Percentiles rank a stretch among this genome's conserved stretches.
Conservation (phyloP, 2,113 vertebrate genomes). For the Cololabis saira region DNA sequence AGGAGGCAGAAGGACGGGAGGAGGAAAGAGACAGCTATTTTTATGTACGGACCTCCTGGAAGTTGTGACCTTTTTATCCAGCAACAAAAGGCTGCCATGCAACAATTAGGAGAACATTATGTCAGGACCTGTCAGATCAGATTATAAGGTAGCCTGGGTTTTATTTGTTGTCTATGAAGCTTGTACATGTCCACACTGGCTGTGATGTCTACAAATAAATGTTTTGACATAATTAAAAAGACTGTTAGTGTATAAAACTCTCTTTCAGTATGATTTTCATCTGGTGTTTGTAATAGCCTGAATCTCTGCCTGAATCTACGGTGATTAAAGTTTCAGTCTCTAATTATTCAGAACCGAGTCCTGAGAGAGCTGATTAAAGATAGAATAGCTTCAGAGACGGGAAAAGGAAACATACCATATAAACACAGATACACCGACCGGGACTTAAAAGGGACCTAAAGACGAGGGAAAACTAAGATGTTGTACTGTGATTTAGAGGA, state of each 20-base stretch:
- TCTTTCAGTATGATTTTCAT: slow-evolving; percentile 4
- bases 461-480: not conserved
- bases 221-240: not conserved
- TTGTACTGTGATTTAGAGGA: not conserved
- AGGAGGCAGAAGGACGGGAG: slow-evolving; percentile 28
- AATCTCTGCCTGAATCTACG: slow-evolving; percentile 41
- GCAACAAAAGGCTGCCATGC: not conserved
- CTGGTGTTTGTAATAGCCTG: slow-evolving; percentile 20
- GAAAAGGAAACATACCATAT: slow-evolving; percentile 22
- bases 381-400: slow-evolving; percentile 46
- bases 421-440: slow-evolving; percentile 10
- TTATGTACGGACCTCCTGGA: slow-evolving; percentile 47
- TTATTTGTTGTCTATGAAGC: slow-evolving; percentile 1
- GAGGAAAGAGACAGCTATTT: slow-evolving; percentile 20
- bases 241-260: not conserved
- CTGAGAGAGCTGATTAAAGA: slow-evolving; percentile 69
- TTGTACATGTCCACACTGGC: not conserved
- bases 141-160: not conserved
- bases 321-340: slow-evolving; percentile 65
- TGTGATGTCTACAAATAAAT: slow-evolving; percentile 9
- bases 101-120: slow-evolving; percentile 37
- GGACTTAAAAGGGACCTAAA: not conserved
- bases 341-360: slow-evolving; percentile 67
- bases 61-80: slow-evolving; percentile 50
- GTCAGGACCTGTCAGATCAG: slow-evolving; percentile 1